A percentile compares a stretch with the other conserved stretches of the same genome.
phyloP scores from a whole-genome alignment of 2,888 invertebrate genomes.

The Mamestra brassicae region DNA sequence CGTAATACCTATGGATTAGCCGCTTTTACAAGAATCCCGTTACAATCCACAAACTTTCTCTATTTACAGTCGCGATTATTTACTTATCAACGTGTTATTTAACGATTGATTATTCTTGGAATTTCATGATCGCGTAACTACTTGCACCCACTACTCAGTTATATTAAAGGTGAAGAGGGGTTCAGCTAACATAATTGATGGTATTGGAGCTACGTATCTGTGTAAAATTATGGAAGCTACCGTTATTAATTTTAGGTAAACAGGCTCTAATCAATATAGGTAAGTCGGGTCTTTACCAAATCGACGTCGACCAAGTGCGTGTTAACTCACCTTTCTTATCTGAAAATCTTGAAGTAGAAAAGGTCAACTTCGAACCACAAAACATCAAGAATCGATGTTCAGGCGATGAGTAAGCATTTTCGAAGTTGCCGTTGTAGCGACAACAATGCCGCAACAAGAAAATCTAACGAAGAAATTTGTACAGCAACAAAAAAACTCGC shows the following conservation, averaged over 20 bases:
- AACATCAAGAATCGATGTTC: slow-evolving; percentile 1
- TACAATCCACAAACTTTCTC: slow-evolving; percentile 1
- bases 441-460: no score
- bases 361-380: not conserved
- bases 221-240: no score
- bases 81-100: slow-evolving; percentile 13
- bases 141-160: not conserved
- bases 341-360: slow-evolving; percentile 5
- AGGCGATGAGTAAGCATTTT: not conserved
- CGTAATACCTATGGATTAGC: not conserved
- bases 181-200: not conserved
- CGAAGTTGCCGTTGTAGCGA: no score
- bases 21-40: not conserved
- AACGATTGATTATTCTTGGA: slow-evolving; percentile 1
- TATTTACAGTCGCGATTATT: slow-evolving; percentile 7
- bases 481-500: no score
- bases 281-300: not conserved
- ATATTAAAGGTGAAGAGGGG: slow-evolving; percentile 4
- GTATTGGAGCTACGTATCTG: not conserved
- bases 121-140: not conserved
- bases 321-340: slow-evolving; percentile 9
- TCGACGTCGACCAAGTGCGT: not conserved
- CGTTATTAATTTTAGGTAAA: not conserved
- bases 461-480: no score
- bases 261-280: not conserved